Evolutionary conservation across 2,888 invertebrate species (phyloP).

Genomic region (Lypha dubia): DNA sequence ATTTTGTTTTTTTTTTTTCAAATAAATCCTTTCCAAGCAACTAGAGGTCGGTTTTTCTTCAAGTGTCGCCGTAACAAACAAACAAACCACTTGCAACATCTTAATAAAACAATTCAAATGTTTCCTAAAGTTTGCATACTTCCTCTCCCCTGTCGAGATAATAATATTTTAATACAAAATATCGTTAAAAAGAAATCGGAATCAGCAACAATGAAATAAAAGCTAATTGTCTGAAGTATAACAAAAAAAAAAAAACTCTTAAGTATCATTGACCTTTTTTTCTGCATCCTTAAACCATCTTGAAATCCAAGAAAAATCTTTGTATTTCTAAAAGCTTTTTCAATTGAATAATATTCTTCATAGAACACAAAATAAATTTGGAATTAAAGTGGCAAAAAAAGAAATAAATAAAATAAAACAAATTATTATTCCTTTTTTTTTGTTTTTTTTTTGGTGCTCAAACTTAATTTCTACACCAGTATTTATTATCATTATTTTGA

Average conservation of each 20-base stretch:
- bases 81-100: neutral
- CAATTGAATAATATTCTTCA: constrained; percentile 53
- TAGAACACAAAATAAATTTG: constrained; percentile 43
- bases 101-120: constrained; percentile 7
- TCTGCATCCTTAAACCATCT: constrained; percentile 47
- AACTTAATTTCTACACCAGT: constrained; percentile 20
- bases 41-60: constrained; percentile 9
- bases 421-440: neutral
- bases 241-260: constrained; percentile 33
- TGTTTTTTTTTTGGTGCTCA: constrained; percentile 9
- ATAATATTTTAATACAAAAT: neutral
- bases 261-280: constrained; percentile 69
- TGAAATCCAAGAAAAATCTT: neutral
- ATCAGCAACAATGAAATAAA: constrained; percentile 49
- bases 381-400: neutral
- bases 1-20: too few relatives aligned
- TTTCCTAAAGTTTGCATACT: neutral
- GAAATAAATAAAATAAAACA: constrained; percentile 6
- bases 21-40: constrained; percentile 2
- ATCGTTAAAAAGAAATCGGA: constrained; percentile 39
- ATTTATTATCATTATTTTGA: constrained; percentile 44
- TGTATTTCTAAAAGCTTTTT: constrained; percentile 7
- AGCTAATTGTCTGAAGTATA: constrained; percentile 69
- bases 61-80: constrained; percentile 40
- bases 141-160: neutral